These are phyloP conservation scores for Sinelater perroti DNA, from an alignment of 2,888 invertebrate genomes.

Conservation along the genomic window DNA sequence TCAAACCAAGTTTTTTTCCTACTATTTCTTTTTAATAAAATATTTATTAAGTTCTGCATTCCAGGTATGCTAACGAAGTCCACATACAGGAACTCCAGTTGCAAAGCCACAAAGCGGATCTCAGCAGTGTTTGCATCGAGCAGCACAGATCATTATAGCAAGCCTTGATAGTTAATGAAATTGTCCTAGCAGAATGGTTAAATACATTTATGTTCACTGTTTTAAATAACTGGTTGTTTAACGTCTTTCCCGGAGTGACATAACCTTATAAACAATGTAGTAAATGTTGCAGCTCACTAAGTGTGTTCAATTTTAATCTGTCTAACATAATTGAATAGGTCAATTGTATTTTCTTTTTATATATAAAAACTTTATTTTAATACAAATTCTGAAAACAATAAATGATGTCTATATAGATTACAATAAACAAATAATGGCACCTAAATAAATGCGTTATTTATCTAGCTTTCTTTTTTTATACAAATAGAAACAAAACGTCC, in stretches of 20 bases:
- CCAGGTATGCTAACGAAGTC: conserved; percentile 31
- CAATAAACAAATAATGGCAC: conserved; percentile 7
- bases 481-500: too few species aligned
- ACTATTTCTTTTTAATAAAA: neutral
- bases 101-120: conserved; percentile 38
- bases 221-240: conserved; percentile 7
- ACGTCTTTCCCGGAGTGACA: neutral
- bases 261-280: neutral
- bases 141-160: conserved; percentile 41
- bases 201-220: conserved; percentile 9
- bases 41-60: conserved; percentile 5
- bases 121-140: conserved; percentile 35
- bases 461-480: too few species aligned
- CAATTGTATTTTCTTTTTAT: conserved; percentile 4
- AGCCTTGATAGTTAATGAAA: neutral
- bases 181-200: neutral
- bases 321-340: neutral
- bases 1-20: neutral
- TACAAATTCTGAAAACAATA: neutral
- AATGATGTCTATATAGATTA: neutral
- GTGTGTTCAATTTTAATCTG: conserved; percentile 14
- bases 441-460: neutral
- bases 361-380: conserved; percentile 11
- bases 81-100: conserved; percentile 33
- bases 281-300: conserved; percentile 13